Evolutionary conservation across 1,140 invertebrate genomes (phyloP).

Genomic region (Platyura marginata): DNA sequence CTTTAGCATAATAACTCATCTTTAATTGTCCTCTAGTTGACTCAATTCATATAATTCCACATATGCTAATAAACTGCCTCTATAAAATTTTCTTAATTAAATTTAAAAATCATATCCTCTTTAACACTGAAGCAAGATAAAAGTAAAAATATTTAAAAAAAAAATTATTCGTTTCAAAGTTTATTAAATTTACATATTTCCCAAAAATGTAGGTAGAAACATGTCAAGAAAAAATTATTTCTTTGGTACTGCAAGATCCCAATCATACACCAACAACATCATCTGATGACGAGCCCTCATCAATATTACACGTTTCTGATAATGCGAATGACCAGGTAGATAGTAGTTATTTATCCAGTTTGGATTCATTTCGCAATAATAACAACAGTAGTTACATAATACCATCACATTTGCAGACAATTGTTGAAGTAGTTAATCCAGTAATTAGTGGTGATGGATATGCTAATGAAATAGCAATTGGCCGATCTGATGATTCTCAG

Average conservation of each 20-base stretch:
- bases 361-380: background rate
- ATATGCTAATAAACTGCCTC: too few species aligned
- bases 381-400: background rate
- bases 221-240: conserved; percentile 72
- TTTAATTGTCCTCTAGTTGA: too few species aligned
- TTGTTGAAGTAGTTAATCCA: conserved; percentile 23
- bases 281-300: conserved; percentile 18
- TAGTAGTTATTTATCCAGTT: background rate
- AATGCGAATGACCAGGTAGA: conserved; percentile 7
- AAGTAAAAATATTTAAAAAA: conserved; percentile 8
- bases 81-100: too few species aligned
- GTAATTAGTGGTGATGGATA: conserved; percentile 19
- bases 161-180: too few species aligned
- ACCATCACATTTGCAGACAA: conserved; percentile 9
- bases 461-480: conserved; percentile 18
- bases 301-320: conserved; percentile 20
- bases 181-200: conserved; percentile 10
- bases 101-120: too few species aligned
- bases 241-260: conserved; percentile 45
- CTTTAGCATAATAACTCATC: too few species aligned
- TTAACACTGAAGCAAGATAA: too few species aligned
- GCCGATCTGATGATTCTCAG: conserved; percentile 7
- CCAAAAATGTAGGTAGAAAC: conserved; percentile 60
- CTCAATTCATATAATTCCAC: too few species aligned
- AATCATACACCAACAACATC: conserved; percentile 5